Evolutionary conservation across 2,113 vertebrate species (phyloP).

Genomic region (Myrmophylax atrothorax): DNA sequence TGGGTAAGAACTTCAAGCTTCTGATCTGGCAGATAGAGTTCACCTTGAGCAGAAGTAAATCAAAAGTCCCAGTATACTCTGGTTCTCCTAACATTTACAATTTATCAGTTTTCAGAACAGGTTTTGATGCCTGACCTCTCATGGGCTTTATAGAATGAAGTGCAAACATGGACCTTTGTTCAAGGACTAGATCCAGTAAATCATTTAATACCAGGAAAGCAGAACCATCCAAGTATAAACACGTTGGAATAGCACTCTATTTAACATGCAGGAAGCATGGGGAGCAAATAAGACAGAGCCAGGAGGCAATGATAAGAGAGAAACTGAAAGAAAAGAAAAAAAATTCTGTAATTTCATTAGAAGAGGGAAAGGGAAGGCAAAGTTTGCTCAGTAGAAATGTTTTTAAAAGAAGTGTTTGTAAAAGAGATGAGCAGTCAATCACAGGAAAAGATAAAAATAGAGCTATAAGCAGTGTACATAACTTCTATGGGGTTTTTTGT

Average conservation of each 20-base stretch:
- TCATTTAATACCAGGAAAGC: not conserved
- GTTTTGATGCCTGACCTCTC: not conserved
- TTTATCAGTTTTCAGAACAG: not conserved
- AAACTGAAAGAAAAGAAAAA: not conserved
- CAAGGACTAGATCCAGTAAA: not conserved
- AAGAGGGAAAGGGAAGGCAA: not conserved
- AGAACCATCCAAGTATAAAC: not conserved
- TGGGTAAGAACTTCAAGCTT: not conserved
- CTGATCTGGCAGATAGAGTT: not conserved
- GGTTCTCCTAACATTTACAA: not conserved
- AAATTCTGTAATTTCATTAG: not conserved
- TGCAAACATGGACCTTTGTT: not conserved
- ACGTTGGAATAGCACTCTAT: not conserved
- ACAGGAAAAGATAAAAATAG: not conserved
- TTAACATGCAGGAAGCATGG: not conserved
- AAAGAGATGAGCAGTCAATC: not conserved
- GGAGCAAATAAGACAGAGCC: not conserved
- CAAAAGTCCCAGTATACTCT: not conserved
- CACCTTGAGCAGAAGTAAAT: not conserved
- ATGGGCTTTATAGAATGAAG: not conserved
- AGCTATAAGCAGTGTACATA: not conserved
- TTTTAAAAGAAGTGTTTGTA: not conserved
- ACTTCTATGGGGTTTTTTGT: not conserved
- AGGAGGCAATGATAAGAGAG: not conserved
- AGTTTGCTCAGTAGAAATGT: not conserved